Base-by-base conservation (phyloP, 2,113 vertebrate genomes). In the Cepphus grylle region DNA sequence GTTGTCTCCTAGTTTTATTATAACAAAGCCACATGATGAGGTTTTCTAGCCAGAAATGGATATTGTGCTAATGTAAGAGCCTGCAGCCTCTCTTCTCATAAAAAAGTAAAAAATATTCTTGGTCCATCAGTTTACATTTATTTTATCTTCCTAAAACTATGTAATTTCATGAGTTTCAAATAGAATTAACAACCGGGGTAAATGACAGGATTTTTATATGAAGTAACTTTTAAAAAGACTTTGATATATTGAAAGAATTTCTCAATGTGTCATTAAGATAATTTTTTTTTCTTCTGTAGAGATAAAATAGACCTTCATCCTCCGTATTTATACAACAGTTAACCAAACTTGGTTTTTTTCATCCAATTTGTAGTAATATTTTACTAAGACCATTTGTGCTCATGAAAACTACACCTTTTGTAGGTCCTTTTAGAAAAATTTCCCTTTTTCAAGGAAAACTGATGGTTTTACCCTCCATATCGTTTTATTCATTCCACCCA, bases 1-100 rank as follows among this genome's bases (percentile, higher is more conserved):
- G 12, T 23, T 8, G 4, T 47, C 45, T 72, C 5, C 0, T 1
- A 2, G 22, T 12, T n/a, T 16, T 63, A 21, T 34, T 63, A 47
- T 3, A 59, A 20, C n/a, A 78, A 40, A 70, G 32, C 14, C 56
- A 79, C 4, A 9, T 19, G 34, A 61, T 7, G 29, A 78, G 5
- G 19, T 62, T 85, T 58, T 69, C 42, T 16, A 81, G 23, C 21
- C 49, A 55, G 55, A 90, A 94, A 88, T 1, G 45, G 18, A 3
- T 47, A 50, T 1, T 50, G 19, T 34, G 22, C 6, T 67, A 66
- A 42, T 2, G 1, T 29, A 93, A 90, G 17, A 86, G 34, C 5
- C 40, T 93, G 11, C 20, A 86, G n/a, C 5, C 45, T 52, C 36
- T 72, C 53, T 23, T 71, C 11, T 43, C 2, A 3, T 12, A 66